Evolutionary conservation across 2,797 vertebrate genomes (phyloP), one percentile per base, ranked within the genome.

Genomic region (Tolypeutes matacus): DNA sequence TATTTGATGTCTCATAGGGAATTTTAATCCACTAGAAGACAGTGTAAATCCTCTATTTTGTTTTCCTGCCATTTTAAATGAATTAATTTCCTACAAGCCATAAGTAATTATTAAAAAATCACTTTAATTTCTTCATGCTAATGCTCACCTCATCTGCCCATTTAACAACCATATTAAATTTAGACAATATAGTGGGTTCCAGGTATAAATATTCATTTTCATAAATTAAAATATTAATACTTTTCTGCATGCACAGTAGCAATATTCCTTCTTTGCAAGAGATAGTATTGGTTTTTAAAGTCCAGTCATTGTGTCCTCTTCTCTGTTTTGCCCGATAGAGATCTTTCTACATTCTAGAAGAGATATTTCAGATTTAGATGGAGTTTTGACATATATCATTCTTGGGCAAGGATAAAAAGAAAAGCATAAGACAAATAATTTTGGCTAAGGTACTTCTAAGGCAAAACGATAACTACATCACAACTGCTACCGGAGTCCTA

Each of bases 1-100:
- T 95, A 96, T 95, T 96, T 96, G 76, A 77, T 97, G 96, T 80
- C 62, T 78, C 42, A 34, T 89, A 67, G 69, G 87, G 84, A 51
- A 97, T 97, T 82, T 72, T 75, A 96, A 96, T 84, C 64, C 49
- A 85, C 2, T 67, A 14, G 4, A 49, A 27, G 36, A 51, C 67
- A 75, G 7, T n/a, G 36, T 75, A 80, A 69, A 92, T 58, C 4
- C 1, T 83, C 34, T 25, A 29, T 65, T 27, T 58, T 77, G 14
- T 89, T 95, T 39, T 56, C 7, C 3, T 39, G n/a, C 13, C 5
- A 70, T 85, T 92, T 46, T 84, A 92, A 2, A 36, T 69, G 87
- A 36, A 75, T 46, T 27, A 53, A 23, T 89, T 89, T 82, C 84
- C 42, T 76, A 62, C 29, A 92, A 85, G 84, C 7, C 56, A 60